Conservation (phyloP, 2,888 invertebrate species). For the Pegoplata infirma region DNA sequence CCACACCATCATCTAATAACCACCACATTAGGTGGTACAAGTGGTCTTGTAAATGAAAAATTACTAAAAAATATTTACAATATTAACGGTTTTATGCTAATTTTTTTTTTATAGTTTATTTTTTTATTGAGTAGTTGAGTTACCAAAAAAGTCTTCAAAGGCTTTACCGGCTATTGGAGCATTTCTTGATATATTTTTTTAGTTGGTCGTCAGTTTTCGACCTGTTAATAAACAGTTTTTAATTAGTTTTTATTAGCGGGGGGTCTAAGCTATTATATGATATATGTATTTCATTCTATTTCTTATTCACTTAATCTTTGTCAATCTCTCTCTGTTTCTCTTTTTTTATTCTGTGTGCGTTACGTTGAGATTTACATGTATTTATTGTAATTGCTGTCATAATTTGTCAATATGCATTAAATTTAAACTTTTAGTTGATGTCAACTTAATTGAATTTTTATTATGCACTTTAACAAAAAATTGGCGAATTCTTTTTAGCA, state of each 20-base stretch:
- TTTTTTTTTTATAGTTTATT: conserved; percentile 51
- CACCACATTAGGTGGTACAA: conserved; percentile 43
- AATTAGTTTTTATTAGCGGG: conserved; percentile 73
- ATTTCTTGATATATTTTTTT: conserved; percentile 24
- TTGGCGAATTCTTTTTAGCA: no score
- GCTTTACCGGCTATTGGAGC: conserved; percentile 20
- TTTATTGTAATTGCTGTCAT: conserved; percentile 63
- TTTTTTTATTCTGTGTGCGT: no score
- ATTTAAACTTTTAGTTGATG: no score
- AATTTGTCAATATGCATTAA: conserved; percentile 68
- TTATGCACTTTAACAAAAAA: no score
- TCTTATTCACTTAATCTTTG: not conserved
- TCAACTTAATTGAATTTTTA: no score
- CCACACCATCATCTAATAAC: conserved; percentile 1
- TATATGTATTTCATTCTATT: not conserved
- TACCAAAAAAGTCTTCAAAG: conserved; percentile 28
- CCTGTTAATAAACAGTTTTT: conserved; percentile 68
- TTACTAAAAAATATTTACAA: conserved; percentile 65
- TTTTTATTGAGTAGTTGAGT: conserved; percentile 38
- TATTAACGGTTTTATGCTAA: conserved; percentile 67
- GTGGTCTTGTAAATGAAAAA: conserved; percentile 69
- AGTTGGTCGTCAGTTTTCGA: conserved; percentile 49
- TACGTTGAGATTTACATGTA: not conserved
- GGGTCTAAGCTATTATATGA: conserved; percentile 49
- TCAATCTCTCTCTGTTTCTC: not conserved